phyloP scores from a whole-genome alignment of 2,888 invertebrate genomes.

The Caenorhabditis macrosperma region DNA sequence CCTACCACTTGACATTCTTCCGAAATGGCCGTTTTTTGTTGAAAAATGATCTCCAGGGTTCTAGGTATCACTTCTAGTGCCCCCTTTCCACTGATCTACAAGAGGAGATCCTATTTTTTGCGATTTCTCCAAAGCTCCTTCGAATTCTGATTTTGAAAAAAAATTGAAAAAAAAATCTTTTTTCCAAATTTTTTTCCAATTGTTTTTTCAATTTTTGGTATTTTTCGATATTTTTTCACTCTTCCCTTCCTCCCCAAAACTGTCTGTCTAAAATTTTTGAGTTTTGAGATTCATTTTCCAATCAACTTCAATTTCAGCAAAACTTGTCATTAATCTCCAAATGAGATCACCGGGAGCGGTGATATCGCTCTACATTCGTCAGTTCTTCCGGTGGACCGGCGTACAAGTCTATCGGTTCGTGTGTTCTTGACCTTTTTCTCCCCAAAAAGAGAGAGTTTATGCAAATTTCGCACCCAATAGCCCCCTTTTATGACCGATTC shows the following conservation, averaged over 20 bases:
- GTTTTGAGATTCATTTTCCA: not conserved
- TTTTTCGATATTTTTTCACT: too few species aligned
- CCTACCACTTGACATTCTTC: too few species aligned
- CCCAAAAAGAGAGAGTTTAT: too few species aligned
- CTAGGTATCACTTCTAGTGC: not conserved
- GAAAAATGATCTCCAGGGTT: not conserved
- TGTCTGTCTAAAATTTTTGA: too few species aligned
- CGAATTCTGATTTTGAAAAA: not conserved
- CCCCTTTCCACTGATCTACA: too few species aligned
- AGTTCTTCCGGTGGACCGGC: constrained; percentile 69
- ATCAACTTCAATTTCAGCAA: too few species aligned
- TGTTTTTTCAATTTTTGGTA: not conserved
- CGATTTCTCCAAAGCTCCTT: too few species aligned
- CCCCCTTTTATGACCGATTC: too few species aligned
- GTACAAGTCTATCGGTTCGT: constrained; percentile 70
- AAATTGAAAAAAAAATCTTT: not conserved
- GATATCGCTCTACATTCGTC: constrained; percentile 67
- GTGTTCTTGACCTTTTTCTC: constrained; percentile 2
- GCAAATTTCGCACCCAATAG: constrained; percentile 1
- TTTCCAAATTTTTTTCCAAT: not conserved
- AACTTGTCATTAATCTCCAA: too few species aligned
- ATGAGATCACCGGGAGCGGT: constrained; percentile 74
- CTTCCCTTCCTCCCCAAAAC: too few species aligned
- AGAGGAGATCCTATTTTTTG: too few species aligned
- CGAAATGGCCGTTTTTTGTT: too few species aligned